Evolutionary conservation across 2,888 invertebrate species (phyloP), one percentile per base, ranked within the genome.

Genomic region (Drosophila paramelanica): DNA sequence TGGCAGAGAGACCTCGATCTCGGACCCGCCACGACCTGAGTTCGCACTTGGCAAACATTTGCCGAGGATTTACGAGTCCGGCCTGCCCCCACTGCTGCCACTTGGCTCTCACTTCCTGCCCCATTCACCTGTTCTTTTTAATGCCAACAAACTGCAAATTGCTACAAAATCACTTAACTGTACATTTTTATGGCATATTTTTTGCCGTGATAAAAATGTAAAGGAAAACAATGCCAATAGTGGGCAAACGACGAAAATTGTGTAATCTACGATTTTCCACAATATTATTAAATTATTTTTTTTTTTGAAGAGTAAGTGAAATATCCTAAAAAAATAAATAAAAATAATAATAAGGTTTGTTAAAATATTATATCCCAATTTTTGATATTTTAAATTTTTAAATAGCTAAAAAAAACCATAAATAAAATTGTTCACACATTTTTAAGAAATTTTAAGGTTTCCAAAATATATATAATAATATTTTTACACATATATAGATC

Each of bases 141-240:
- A 62, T 77, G 71, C 72, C 78, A 75, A 67, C 78, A 77, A 88
- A 88, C 89, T 87, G 89, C 85, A 90, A 90, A 89, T 89, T 89
- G 89, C 87, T 88, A 64, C 77, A 74, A 88, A 90, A 90, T 89
- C 90, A 89, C 88, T 90, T 90, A 88, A 83, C 81, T 86, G 88
- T 82, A 88, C 80, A 89, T 79, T 88, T 89, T 89, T 89, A 89
- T 89, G 79, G 77, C 75, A 67, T 79, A 69, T 82, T 67, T 68
- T 74, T 61, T 38, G 42, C 61, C 43, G 27, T 31, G 59, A 14
- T 66, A 20, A 33, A 43, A 64, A 53, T 61, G 56, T 61, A 51
- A 78, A 71, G 68, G 53, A 74, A 69, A 73, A 81, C 68, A 67
- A 73, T 67, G 61, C 61, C 60, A 59, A 11, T 14, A 56, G n/a